phyloP scores from a whole-genome alignment of 2,888 invertebrate genomes.

The Phaedon cochleariae region DNA sequence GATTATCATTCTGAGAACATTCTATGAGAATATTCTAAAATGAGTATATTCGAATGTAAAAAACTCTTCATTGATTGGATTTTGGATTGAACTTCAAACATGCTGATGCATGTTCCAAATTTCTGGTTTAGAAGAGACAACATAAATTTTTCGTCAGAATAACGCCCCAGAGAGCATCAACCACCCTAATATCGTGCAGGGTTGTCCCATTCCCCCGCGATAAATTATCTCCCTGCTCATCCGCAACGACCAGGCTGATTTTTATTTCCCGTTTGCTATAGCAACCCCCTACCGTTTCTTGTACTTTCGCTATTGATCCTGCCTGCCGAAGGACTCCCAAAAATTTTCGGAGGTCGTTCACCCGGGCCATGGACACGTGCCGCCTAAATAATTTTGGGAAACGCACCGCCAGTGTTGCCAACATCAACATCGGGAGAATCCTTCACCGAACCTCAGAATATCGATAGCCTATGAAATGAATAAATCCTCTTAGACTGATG shows the following conservation, averaged over 20 bases:
- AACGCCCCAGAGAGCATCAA: background rate
- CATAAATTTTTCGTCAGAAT: background rate
- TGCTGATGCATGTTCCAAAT: too few relatives aligned
- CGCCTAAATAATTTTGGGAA: background rate
- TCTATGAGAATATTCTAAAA: too few relatives aligned
- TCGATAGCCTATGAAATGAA: too few relatives aligned
- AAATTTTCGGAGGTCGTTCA: conserved; percentile 47
- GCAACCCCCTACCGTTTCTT: conserved; percentile 37
- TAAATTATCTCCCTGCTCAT: conserved; percentile 36
- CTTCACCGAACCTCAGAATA: too few relatives aligned
- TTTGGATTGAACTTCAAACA: too few relatives aligned
- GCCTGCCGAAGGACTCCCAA: conserved; percentile 36
- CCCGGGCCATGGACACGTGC: conserved; percentile 47
- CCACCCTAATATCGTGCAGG: background rate
- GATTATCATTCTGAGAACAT: too few relatives aligned
- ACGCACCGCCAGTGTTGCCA: background rate
- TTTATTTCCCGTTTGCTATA: conserved; percentile 33
- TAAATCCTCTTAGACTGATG: too few relatives aligned
- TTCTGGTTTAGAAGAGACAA: background rate
- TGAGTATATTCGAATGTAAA: too few relatives aligned
- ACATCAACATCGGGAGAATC: background rate
- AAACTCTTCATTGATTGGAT: too few relatives aligned
- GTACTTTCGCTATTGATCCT: conserved; percentile 36
- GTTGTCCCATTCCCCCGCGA: conserved; percentile 1
- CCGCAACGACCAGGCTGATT: conserved; percentile 25